These are phyloP conservation scores for Pygmarrhopalites habei DNA, from an alignment of 1,140 invertebrate genomes.

Conservation along the genomic window DNA sequence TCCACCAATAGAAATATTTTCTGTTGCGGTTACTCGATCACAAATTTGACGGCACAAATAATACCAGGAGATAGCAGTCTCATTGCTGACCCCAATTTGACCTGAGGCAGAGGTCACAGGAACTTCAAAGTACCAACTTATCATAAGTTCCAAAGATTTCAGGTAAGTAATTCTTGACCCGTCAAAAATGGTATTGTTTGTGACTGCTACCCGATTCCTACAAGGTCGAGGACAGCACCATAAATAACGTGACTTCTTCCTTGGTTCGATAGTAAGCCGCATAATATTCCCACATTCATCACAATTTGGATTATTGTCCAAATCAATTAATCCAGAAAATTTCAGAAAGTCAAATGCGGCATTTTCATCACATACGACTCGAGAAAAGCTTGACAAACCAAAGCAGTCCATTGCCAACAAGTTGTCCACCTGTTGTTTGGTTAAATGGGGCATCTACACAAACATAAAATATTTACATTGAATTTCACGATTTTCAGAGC, in stretches of 20 bases:
- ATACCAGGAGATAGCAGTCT: conserved; percentile 8
- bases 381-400: background rate
- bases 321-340: conserved; percentile 1
- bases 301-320: no score
- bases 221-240: no score
- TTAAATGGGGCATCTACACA: no score
- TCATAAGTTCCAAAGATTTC: conserved; percentile 9
- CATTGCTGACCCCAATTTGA: conserved; percentile 6
- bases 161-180: conserved; percentile 2
- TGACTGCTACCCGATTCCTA: background rate
- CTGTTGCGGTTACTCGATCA: no score
- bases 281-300: no score
- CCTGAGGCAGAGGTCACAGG: conserved; percentile 15
- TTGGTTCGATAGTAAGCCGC: no score
- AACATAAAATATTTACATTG: no score
- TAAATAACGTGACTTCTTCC: no score
- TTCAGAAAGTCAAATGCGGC: conserved; percentile 8
- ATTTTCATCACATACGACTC: no score
- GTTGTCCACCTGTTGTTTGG: no score
- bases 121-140: conserved; percentile 20
- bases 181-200: conserved; percentile 19
- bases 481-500: no score
- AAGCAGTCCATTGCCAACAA: background rate
- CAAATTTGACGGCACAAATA: no score
- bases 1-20: conserved; percentile 18